Percentiles rank a stretch among this genome's conserved stretches.
phyloP scores from a whole-genome alignment of 2,888 invertebrate species.

The Candidula unifasciata region DNA sequence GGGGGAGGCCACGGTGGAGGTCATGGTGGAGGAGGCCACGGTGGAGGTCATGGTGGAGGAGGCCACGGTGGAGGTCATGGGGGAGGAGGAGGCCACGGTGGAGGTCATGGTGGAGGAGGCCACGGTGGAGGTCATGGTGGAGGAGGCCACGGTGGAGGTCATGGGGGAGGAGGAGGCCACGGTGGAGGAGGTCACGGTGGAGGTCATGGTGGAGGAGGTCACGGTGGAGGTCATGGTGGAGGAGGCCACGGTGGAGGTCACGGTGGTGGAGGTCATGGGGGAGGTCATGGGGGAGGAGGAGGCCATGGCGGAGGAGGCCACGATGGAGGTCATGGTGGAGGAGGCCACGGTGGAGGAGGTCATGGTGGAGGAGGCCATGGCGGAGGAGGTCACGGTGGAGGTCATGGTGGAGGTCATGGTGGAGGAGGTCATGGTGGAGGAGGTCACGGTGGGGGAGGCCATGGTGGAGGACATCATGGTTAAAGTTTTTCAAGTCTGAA shows the following conservation, averaged over 20 bases:
- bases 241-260: too few relatives aligned
- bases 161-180: too few relatives aligned
- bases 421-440: constrained; percentile 18
- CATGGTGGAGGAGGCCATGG: too few relatives aligned
- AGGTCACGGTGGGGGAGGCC: not conserved
- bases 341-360: too few relatives aligned
- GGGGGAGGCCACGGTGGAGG: not conserved
- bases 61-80: not conserved
- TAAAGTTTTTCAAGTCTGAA: not conserved
- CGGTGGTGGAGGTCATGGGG: constrained; percentile 10
- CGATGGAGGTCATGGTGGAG: constrained; percentile 25
- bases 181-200: too few relatives aligned
- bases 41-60: not conserved
- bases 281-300: too few relatives aligned
- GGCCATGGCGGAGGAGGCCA: constrained; percentile 1
- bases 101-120: not conserved
- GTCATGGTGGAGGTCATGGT: constrained; percentile 23
- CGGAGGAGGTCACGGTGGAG: constrained; percentile 22
- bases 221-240: too few relatives aligned
- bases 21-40: not conserved
- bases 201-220: too few relatives aligned
- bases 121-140: too few relatives aligned
- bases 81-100: not conserved
- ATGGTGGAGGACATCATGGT: not conserved
- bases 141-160: too few relatives aligned